These are phyloP conservation scores for Nomada goodeniana DNA, from an alignment of 2,888 invertebrate genomes.

Conservation along the genomic window DNA sequence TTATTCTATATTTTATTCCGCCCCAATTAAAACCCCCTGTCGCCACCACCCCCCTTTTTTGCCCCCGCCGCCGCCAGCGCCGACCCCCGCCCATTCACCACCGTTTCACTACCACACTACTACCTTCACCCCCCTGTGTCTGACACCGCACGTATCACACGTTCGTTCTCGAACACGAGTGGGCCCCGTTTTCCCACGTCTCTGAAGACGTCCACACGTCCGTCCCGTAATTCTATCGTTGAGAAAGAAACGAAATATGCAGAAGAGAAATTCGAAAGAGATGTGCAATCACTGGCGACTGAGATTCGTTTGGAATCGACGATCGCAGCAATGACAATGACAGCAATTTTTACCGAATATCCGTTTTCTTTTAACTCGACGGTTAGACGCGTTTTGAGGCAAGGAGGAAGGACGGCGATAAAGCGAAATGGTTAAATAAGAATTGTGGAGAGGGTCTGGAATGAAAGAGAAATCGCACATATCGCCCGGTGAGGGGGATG, in stretches of 20 bases:
- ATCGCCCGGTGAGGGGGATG: conserved; percentile 20
- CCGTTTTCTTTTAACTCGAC: conserved; percentile 30
- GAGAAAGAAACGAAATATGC: background rate
- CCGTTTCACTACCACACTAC: conserved; percentile 34
- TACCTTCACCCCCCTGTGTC: conserved; percentile 57
- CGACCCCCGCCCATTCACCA: conserved; percentile 26
- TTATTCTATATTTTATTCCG: conserved; percentile 67
- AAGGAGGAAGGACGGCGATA: background rate
- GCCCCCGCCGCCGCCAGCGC: conserved; percentile 10
- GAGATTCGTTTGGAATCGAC: conserved; percentile 66
- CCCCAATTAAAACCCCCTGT: conserved; percentile 46
- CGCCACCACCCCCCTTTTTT: conserved; percentile 12
- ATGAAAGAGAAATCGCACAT: conserved; percentile 11
- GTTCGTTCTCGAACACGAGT: conserved; percentile 64
- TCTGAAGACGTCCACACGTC: conserved; percentile 42
- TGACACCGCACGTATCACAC: conserved; percentile 69
- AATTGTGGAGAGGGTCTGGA: background rate
- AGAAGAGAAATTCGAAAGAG: background rate
- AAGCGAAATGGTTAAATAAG: background rate
- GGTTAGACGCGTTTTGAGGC: background rate
- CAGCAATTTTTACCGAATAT: conserved; percentile 53
- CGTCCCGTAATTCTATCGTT: conserved; percentile 36
- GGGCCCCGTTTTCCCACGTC: conserved; percentile 33
- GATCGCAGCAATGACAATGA: conserved; percentile 72
- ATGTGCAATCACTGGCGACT: background rate